Conservation (phyloP, 2,113 vertebrate species). For the Gopherus flavomarginatus region DNA sequence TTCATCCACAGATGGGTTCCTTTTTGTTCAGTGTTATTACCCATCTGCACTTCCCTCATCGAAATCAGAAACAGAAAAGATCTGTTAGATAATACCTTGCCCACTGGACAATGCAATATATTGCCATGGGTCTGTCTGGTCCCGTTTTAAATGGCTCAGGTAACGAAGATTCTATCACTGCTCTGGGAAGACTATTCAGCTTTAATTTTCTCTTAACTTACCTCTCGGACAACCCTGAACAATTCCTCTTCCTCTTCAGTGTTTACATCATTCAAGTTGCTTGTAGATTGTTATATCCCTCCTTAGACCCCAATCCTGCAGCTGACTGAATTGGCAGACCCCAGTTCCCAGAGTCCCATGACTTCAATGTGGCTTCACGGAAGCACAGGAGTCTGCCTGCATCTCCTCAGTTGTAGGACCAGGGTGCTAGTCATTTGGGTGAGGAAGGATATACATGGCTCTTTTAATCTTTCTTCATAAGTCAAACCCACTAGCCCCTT, state of each 20-base stretch:
- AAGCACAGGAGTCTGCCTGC: not conserved
- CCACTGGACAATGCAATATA: not conserved
- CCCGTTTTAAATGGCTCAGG: constrained; percentile 8
- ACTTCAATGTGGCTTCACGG: not conserved
- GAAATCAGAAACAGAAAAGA: not conserved
- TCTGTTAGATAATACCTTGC: not conserved
- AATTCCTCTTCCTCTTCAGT: not conserved
- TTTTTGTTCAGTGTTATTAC: not conserved
- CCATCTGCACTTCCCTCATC: not conserved
- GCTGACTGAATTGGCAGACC: not conserved
- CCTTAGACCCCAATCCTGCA: not conserved
- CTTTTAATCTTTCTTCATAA: not conserved
- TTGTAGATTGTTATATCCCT: not conserved
- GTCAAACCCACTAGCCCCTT: not conserved
- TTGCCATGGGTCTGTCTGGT: not conserved
- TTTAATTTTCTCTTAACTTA: not conserved
- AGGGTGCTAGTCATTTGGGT: not conserved
- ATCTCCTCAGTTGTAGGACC: not conserved
- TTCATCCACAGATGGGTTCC: not conserved
- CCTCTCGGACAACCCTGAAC: not conserved
- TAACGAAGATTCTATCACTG: not conserved
- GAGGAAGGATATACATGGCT: not conserved
- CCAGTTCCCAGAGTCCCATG: constrained; percentile 21
- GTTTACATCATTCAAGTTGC: not conserved
- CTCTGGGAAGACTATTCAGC: accelerated